Evolutionary conservation across 2,888 invertebrate species (phyloP).

Genomic region (Leucophenga montana): DNA sequence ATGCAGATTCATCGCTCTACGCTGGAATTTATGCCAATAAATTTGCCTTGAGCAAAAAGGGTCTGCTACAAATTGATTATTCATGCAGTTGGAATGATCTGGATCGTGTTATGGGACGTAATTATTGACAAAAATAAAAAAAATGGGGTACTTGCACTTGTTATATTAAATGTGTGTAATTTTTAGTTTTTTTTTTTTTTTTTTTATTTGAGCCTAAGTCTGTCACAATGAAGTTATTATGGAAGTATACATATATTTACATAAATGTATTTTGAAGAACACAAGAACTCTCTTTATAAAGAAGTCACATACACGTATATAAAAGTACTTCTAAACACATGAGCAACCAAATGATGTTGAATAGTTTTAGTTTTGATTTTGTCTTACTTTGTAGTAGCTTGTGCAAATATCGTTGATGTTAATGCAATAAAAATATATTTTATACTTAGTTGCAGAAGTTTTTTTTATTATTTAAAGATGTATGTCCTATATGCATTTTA

Average conservation of each 20-base stretch:
- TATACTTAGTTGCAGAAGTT: not conserved
- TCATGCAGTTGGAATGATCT: conserved; percentile 88
- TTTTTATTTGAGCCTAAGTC: not conserved
- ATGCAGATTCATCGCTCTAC: conserved; percentile 65
- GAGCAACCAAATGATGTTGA: conserved; percentile 10
- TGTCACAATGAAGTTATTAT: not conserved
- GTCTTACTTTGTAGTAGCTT: not conserved
- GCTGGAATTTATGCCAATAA: conserved; percentile 70
- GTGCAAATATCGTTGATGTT: conserved; percentile 35
- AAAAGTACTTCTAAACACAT: not conserved
- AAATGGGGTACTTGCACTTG: conserved; percentile 15
- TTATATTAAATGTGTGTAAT: not conserved
- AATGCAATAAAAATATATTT: conserved; percentile 42
- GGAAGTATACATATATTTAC: conserved; percentile 19
- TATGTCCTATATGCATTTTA: too few species aligned
- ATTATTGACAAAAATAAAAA: conserved; percentile 51
- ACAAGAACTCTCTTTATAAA: not conserved
- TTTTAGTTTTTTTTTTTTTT: not conserved
- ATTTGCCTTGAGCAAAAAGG: conserved; percentile 83
- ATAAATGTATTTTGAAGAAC: conserved; percentile 8
- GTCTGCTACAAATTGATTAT: conserved; percentile 86
- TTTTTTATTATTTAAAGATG: too few species aligned
- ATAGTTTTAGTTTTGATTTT: too few species aligned
- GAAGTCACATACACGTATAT: conserved; percentile 12
- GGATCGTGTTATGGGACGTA: conserved; percentile 79